Conservation (phyloP, 2,797 vertebrate species). For the Kryptopterus vitreolus region DNA sequence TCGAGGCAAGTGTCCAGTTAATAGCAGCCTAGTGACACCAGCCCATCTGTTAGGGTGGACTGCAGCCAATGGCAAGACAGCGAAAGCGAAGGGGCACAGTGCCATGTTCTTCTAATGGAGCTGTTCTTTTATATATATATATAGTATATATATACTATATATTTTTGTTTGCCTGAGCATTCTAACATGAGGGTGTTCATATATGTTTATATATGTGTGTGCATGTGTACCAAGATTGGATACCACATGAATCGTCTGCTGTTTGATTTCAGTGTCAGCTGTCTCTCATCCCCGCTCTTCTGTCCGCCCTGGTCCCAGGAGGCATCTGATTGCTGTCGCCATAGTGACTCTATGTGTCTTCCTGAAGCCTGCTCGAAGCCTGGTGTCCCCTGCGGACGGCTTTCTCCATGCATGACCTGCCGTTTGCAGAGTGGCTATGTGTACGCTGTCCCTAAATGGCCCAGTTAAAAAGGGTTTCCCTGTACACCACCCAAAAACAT, state of each 20-base stretch:
- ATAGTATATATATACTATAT: not conserved
- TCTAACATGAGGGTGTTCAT: slow-evolving; percentile 5
- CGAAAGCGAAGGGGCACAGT: slow-evolving; percentile 41
- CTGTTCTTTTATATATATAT: slow-evolving; percentile 30
- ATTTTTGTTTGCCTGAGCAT: slow-evolving; percentile 26
- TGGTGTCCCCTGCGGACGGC: slow-evolving; percentile 60
- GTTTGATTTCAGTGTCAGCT: slow-evolving; percentile 78
- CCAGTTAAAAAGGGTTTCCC: slow-evolving; percentile 70
- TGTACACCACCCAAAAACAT: slow-evolving; percentile 58
- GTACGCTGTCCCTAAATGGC: slow-evolving; percentile 61
- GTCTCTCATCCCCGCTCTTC: slow-evolving; percentile 72
- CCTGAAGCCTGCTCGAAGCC: slow-evolving; percentile 58
- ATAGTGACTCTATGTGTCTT: slow-evolving; percentile 79
- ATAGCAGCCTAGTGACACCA: slow-evolving; percentile 90
- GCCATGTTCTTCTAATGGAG: slow-evolving; percentile 43
- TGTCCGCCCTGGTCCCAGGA: slow-evolving; percentile 67
- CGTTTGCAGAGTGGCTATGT: slow-evolving; percentile 63
- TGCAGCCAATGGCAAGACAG: slow-evolving; percentile 68
- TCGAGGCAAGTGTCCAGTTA: slow-evolving; percentile 85
- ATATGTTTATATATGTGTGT: slow-evolving; percentile 15
- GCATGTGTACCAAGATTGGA: slow-evolving; percentile 62
- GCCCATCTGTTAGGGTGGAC: slow-evolving; percentile 91
- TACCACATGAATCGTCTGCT: slow-evolving; percentile 78
- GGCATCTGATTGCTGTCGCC: slow-evolving; percentile 79
- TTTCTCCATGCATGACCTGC: slow-evolving; percentile 71